A percentile compares a stretch with the other conserved stretches of the same genome.
Evolutionary conservation across 30 jellyfish, hydroid and myxozoan genomes (phyloP).

Genomic region (Aurelia aurita): DNA sequence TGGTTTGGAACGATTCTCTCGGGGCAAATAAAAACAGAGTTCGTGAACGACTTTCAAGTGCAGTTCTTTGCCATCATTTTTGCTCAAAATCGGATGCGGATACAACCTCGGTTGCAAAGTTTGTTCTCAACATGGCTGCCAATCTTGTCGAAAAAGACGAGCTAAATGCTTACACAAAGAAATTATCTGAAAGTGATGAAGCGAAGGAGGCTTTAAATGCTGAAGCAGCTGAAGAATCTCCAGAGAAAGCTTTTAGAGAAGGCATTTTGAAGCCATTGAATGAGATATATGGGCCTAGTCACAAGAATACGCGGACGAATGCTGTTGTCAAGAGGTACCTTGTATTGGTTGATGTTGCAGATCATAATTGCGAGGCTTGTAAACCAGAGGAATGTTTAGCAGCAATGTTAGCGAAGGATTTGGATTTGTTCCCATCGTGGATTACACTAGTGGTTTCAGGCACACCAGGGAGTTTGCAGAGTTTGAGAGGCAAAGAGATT

Average conservation of each 20-base stretch:
- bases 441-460: slow-evolving; percentile 62
- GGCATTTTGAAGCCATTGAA: slow-evolving; percentile 61
- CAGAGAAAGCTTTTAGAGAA: slow-evolving; percentile 43
- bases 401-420: slow-evolving; percentile 32
- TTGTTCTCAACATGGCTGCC: slow-evolving; percentile 61
- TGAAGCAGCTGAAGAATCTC: slow-evolving; percentile 40
- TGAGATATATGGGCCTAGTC: slow-evolving; percentile 3
- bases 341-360: slow-evolving; percentile 47
- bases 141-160: slow-evolving; percentile 50
- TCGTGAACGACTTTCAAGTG: slow-evolving; percentile 45
- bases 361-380: slow-evolving; percentile 59
- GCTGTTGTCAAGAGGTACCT: background rate
- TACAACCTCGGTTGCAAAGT: slow-evolving; percentile 53
- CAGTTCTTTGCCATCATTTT: slow-evolving; percentile 64
- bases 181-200: slow-evolving; percentile 18
- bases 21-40: slow-evolving; percentile 23
- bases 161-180: slow-evolving; percentile 32
- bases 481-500: background rate
- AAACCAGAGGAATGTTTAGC: slow-evolving; percentile 53
- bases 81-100: slow-evolving; percentile 41
- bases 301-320: background rate
- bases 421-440: slow-evolving; percentile 63
- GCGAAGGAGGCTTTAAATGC: slow-evolving; percentile 4
- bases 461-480: slow-evolving; percentile 31
- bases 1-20: slow-evolving; percentile 60